phyloP scores from a whole-genome alignment of 2,113 vertebrate species.

The Chloropsis cyanopogon region DNA sequence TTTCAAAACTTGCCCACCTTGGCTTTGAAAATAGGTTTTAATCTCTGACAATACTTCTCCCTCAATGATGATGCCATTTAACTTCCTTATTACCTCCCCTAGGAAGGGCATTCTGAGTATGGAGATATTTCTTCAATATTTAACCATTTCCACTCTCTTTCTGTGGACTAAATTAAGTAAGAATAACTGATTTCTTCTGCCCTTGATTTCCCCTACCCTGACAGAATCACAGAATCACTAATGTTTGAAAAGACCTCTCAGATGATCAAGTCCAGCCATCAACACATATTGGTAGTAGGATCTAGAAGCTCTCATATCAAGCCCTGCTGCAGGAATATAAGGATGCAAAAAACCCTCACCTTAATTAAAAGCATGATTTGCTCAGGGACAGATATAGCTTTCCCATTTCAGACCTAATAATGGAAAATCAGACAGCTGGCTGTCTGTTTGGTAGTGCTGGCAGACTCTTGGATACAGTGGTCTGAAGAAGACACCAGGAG shows the following conservation, averaged over 20 bases:
- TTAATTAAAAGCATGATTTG: neutral
- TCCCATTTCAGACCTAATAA: conserved; percentile 18
- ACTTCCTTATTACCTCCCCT: neutral
- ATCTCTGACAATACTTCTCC: neutral
- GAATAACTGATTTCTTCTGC: neutral
- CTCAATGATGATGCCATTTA: neutral
- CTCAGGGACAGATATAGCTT: neutral
- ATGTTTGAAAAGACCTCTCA: neutral
- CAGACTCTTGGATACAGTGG: neutral
- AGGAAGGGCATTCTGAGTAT: neutral
- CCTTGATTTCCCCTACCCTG: neutral
- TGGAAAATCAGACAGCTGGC: neutral
- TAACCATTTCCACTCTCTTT: neutral
- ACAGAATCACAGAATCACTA: neutral
- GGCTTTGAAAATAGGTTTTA: neutral
- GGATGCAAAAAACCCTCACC: neutral
- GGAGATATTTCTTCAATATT: neutral
- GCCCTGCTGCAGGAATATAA: neutral
- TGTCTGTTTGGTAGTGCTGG: neutral
- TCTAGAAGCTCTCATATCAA: neutral
- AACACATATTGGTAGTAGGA: neutral
- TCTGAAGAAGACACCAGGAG: neutral
- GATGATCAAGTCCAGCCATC: neutral
- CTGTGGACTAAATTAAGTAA: neutral
- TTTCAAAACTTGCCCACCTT: neutral